Base-by-base conservation (phyloP, 2,888 invertebrate species). In the Gisinianus flammeolus region DNA sequence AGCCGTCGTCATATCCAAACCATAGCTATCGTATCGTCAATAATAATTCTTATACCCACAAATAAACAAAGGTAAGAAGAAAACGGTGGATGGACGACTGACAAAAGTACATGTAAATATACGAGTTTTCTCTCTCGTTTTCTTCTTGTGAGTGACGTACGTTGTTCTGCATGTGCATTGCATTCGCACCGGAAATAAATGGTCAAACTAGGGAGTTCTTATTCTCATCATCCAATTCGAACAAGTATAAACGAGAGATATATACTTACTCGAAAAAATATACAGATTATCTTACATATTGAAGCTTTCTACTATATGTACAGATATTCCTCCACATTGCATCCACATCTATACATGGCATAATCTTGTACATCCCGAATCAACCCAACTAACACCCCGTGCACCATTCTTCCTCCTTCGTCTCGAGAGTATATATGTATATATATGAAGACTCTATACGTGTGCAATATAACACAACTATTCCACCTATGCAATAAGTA, bases 161-260 rank as follows among this genome's bases (percentile, higher is more conserved):
- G 52, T 56, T 30, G 12, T 68, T 24, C 62, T 62, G 26, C 62
- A 26, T 62, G 62, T 62, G 8, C 62, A 67, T 66, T 64, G 66
- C 54, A 72, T 58, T 58, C 30, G 64, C 74, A 66, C 64, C 74
- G 74, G 74, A 74, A 74, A 74, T 74, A 67, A 67, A 64, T 66
- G 74, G 74, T 74, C 74, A 74, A 64, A 64, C 73, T n/a, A 73
- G 73, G 62, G 73, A 74, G 74, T 74, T 54, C 66, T 74, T 66
- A 66, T 74, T 74, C 74, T 74, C 74, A 74, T 74, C 66, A 44
- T 19, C 2, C 12, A 44, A 44, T 44, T 16, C 44, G 19, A 2
- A 44, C 44, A 44, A 44, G 19, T 19, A 6, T n/a, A 35, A 35
- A 35, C 35, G 12, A 35, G 35, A 35, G 12, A 35, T 12, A n/a